These are phyloP conservation scores for Asbolus verrucosus DNA, from an alignment of 1,140 invertebrate species.

Conservation along the genomic window DNA sequence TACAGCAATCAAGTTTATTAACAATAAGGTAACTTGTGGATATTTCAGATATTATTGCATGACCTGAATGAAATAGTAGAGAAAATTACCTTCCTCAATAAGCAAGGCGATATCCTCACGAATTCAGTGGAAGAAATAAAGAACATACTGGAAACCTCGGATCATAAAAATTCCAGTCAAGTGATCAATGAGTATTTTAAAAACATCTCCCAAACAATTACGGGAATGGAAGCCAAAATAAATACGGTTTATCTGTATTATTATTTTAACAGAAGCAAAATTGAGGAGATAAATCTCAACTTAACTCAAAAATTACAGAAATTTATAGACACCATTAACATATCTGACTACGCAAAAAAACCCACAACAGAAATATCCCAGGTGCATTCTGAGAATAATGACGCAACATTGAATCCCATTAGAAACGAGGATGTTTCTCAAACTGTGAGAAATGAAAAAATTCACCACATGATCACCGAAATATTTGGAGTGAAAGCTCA, in stretches of 20 bases:
- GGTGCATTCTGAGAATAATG: no score
- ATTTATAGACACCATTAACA: background rate
- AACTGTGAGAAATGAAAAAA: no score
- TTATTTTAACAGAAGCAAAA: slow-evolving; percentile 22
- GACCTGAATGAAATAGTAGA: slow-evolving; percentile 17
- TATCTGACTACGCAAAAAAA: background rate
- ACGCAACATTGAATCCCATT: no score
- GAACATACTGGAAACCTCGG: slow-evolving; percentile 10
- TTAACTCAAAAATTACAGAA: slow-evolving; percentile 18
- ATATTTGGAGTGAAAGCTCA: slow-evolving; percentile 1
- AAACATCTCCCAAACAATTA: slow-evolving; percentile 7
- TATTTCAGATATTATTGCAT: slow-evolving; percentile 11
- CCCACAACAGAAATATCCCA: background rate
- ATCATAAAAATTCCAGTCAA: slow-evolving; percentile 16
- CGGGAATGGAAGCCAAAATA: slow-evolving; percentile 23
- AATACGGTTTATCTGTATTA: slow-evolving; percentile 18
- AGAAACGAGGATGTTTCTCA: no score
- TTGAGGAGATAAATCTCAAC: slow-evolving; percentile 25
- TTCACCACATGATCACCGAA: background rate
- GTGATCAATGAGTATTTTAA: slow-evolving; percentile 39
- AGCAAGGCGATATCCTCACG: slow-evolving; percentile 10
- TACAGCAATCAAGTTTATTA: background rate
- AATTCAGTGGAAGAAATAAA: slow-evolving; percentile 30
- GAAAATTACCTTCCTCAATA: slow-evolving; percentile 14
- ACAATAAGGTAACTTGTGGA: no score